phyloP scores from a whole-genome alignment of 2,888 invertebrate genomes.

The Cryptocheilus praepositus region DNA sequence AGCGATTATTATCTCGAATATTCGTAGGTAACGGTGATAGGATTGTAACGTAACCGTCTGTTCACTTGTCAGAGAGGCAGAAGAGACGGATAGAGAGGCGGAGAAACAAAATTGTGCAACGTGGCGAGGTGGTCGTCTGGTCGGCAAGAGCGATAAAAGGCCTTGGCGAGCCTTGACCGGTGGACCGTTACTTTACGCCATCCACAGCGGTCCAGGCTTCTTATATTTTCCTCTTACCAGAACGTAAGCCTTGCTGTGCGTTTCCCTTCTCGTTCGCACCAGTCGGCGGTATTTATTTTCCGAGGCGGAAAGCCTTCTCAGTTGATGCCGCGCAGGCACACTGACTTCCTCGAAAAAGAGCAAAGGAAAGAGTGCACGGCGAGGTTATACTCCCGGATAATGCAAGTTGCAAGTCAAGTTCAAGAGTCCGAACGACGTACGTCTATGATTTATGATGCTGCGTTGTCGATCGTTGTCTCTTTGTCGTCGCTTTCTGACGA shows the following conservation, averaged over 20 bases:
- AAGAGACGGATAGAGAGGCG: slow-evolving; percentile 11
- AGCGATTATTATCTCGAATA: too few relatives aligned
- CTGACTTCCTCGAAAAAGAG: too few relatives aligned
- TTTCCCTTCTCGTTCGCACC: slow-evolving; percentile 19
- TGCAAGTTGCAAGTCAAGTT: not conserved
- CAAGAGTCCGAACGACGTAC: too few relatives aligned
- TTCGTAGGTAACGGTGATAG: too few relatives aligned
- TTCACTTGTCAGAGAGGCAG: not conserved
- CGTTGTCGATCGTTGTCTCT: not conserved
- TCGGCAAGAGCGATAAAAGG: slow-evolving; percentile 58
- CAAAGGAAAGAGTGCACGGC: too few relatives aligned
- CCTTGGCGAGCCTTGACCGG: slow-evolving; percentile 71
- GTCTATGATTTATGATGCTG: too few relatives aligned
- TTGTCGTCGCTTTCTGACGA: not conserved
- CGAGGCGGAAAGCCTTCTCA: too few relatives aligned
- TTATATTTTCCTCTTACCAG: slow-evolving; percentile 47
- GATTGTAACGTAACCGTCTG: too few relatives aligned
- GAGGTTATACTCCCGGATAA: not conserved
- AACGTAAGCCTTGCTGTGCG: slow-evolving; percentile 1
- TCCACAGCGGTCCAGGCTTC: slow-evolving; percentile 37
- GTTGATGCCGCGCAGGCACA: too few relatives aligned
- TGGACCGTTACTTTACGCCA: slow-evolving; percentile 66
- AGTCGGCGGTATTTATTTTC: not conserved
- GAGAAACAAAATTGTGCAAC: slow-evolving; percentile 45
- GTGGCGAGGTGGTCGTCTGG: slow-evolving; percentile 34